These are phyloP conservation scores for Scytalopus superciliaris DNA, from an alignment of 2,113 vertebrate genomes.

Conservation along the genomic window DNA sequence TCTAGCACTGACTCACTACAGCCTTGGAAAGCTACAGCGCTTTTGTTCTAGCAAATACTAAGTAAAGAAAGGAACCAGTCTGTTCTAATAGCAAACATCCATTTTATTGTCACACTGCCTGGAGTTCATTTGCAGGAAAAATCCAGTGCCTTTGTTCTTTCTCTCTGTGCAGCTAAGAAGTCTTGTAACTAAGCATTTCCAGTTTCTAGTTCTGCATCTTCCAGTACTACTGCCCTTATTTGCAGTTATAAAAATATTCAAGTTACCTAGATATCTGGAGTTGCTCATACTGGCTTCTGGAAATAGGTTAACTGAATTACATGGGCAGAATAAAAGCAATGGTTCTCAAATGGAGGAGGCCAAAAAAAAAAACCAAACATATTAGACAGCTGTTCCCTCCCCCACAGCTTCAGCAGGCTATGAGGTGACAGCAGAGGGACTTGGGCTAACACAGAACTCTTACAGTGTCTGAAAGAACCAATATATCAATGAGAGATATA, in stretches of 20 bases:
- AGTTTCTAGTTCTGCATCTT: background rate
- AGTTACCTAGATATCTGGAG: background rate
- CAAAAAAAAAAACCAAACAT: accelerated
- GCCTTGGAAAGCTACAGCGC: background rate
- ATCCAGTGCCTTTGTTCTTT: conserved; percentile 20
- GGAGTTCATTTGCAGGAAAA: conserved; percentile 55
- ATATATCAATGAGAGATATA: background rate
- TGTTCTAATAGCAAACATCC: conserved; percentile 50
- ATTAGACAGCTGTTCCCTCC: background rate
- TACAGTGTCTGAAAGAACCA: background rate
- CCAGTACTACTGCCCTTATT: background rate
- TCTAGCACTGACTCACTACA: conserved; percentile 3
- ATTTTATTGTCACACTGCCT: conserved; percentile 45
- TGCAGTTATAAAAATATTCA: background rate
- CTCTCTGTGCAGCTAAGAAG: background rate
- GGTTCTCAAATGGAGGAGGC: background rate
- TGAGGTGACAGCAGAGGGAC: background rate
- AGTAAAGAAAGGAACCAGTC: conserved; percentile 34
- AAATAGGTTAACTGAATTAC: background rate
- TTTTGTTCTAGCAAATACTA: conserved; percentile 50
- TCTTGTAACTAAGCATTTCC: background rate
- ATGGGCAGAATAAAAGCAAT: background rate
- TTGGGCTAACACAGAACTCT: background rate
- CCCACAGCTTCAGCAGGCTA: background rate
- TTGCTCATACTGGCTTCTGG: background rate